Evolutionary conservation across 2,113 vertebrate genomes (phyloP).

Genomic region (Plestiodon gilberti): DNA sequence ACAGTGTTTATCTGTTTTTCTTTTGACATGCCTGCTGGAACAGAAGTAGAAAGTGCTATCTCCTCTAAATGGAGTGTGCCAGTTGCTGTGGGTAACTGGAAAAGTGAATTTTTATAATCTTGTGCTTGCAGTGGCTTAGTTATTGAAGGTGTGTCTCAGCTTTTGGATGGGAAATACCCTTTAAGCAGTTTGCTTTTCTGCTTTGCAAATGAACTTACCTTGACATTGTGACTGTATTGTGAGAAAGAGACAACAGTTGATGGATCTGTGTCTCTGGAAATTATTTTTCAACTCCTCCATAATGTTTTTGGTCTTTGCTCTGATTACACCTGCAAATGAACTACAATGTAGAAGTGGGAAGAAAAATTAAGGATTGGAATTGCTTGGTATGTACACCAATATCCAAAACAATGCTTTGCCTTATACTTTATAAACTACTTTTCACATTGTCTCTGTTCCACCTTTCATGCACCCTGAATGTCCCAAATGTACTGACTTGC

Average conservation of each 20-base stretch:
- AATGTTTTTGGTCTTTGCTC: neutral
- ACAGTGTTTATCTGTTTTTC: rapidly evolving
- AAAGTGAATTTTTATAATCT: slow-evolving; percentile 56
- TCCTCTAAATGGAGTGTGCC: slow-evolving; percentile 48
- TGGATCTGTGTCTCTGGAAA: neutral
- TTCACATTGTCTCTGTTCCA: no score
- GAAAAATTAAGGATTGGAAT: neutral
- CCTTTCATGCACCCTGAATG: neutral
- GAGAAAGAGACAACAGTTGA: neutral
- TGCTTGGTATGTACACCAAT: rapidly evolving
- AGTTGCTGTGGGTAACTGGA: slow-evolving; percentile 58
- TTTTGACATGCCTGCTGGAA: no score
- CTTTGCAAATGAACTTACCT: slow-evolving; percentile 7
- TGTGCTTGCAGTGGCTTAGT: slow-evolving; percentile 25
- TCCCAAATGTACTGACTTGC: neutral
- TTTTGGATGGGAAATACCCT: neutral
- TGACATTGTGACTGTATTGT: neutral
- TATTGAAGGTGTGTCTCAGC: slow-evolving; percentile 8
- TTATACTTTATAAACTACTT: neutral
- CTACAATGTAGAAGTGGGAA: neutral
- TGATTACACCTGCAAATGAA: neutral
- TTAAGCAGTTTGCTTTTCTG: neutral
- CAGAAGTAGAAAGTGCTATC: slow-evolving; percentile 25
- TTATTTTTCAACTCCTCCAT: neutral
- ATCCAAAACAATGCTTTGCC: neutral